Base-by-base conservation (phyloP, 2,888 invertebrate genomes). In the Protophormia terraenovae region DNA sequence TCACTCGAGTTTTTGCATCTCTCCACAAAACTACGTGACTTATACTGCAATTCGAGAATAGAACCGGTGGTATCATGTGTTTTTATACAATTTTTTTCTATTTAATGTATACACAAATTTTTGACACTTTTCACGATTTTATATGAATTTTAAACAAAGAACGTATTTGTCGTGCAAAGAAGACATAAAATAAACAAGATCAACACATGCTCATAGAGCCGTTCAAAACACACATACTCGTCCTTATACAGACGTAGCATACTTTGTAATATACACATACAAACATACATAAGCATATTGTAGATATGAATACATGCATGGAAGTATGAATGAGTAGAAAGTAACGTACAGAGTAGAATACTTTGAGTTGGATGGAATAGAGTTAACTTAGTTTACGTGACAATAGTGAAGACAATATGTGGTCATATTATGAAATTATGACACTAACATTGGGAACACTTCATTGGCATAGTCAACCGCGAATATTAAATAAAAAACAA, bases 121-220 rank as follows among this genome's bases (percentile, higher is more conserved):
- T 73, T 62, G 73, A 73, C 73, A 73, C 73, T 62, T 73, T 73
- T 73, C 73, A 73, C 73, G 35, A 73, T 73, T 62, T 73, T 62
- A 73, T 62, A 73, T 73, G 73, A 73, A 73, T 73, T 73, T 73
- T 62, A 73, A 73, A 73, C 50, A 73, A 62, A 62, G 19, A 35
- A 55, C 38, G 24, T 71, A 41, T 24, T 41, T 58, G 58, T 14
- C 35, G 32, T 67, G 67, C 67, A 47, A 14, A 53, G 38, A 38
- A 55, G 35, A 41, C 38, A 71, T 71, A 71, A 71, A 71, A 71
- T 71, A 71, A 55, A 71, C 53, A 73, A 50, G 32, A 73, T 73
- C 60, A 73, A 62, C 73, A 73, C 73, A 73, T 73, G 73, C 62
- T 73, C 45, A 29, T 47, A 73, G 60, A 41, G 53, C 35, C 60